phyloP scores from a whole-genome alignment of 1,140 invertebrate species.

The Trichoplusia ni region DNA sequence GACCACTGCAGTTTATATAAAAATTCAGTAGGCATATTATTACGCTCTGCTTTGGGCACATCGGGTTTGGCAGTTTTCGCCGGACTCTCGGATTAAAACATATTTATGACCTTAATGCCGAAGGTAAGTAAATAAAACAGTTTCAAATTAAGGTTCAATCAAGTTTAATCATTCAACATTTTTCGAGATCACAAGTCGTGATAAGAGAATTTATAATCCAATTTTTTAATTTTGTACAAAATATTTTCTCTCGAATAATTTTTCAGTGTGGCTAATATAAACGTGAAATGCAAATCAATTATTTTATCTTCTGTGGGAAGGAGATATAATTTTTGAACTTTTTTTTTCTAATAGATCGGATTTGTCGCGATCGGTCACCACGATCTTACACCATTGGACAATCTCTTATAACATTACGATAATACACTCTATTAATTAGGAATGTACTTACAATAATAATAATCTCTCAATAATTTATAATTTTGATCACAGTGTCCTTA shows the following conservation, averaged over 20 bases:
- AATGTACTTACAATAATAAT: conserved; percentile 80
- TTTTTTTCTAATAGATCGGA: conserved; percentile 15
- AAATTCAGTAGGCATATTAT: too few species aligned
- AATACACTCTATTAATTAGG: conserved; percentile 78
- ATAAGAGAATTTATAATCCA: conserved; percentile 68
- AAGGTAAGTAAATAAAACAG: conserved; percentile 30
- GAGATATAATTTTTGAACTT: conserved; percentile 63
- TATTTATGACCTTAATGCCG: too few species aligned
- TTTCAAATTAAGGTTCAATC: conserved; percentile 60
- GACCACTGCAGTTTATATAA: too few species aligned
- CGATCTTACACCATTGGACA: conserved; percentile 56
- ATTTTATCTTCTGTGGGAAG: conserved; percentile 60
- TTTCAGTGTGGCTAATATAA: conserved; percentile 68
- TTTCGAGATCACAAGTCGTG: conserved; percentile 76
- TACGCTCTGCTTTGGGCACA: too few species aligned
- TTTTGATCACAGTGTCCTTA: conserved; percentile 81
- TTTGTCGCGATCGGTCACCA: not conserved
- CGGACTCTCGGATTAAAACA: too few species aligned
- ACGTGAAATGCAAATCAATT: conserved; percentile 70
- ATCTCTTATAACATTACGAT: conserved; percentile 68
- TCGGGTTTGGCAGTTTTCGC: too few species aligned
- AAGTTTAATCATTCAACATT: conserved; percentile 77
- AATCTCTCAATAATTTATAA: conserved; percentile 82
- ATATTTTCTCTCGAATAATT: conserved; percentile 72
- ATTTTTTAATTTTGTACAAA: conserved; percentile 80